phyloP scores from a whole-genome alignment of 2,888 invertebrate genomes.

The Agriopis marginaria region DNA sequence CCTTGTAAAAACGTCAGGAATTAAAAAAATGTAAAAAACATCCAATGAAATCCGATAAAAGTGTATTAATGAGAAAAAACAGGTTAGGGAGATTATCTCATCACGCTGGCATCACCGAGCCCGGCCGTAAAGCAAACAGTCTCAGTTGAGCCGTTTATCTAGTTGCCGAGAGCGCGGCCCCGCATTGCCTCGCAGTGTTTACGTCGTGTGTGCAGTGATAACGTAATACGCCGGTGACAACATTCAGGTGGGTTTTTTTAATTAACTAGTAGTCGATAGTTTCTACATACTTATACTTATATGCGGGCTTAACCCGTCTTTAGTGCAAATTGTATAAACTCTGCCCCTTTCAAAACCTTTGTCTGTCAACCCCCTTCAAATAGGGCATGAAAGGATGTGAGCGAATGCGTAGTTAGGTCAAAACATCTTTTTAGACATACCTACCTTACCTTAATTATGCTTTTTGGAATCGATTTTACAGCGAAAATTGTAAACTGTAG shows the following conservation, averaged over 20 bases:
- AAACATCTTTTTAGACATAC: background rate
- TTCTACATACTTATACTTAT: background rate
- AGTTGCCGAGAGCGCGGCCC: slow-evolving; percentile 53
- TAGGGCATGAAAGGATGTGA: slow-evolving; percentile 12
- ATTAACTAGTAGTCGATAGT: slow-evolving; percentile 18
- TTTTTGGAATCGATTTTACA: background rate
- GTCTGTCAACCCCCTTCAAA: background rate
- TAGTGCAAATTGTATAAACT: background rate
- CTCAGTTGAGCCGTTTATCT: slow-evolving; percentile 59
- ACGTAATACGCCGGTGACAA: slow-evolving; percentile 57
- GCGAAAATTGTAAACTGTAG: background rate
- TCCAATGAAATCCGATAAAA: background rate
- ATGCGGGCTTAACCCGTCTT: background rate
- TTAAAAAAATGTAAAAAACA: too few relatives aligned
- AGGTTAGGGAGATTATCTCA: slow-evolving; percentile 41
- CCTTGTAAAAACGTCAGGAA: too few relatives aligned
- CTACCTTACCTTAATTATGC: background rate
- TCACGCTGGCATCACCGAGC: slow-evolving; percentile 61
- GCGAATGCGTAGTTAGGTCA: slow-evolving; percentile 24
- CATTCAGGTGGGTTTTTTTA: slow-evolving; percentile 30
- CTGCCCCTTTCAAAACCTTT: slow-evolving; percentile 24
- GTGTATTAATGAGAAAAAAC: background rate
- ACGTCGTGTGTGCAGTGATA: slow-evolving; percentile 72
- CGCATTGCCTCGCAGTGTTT: slow-evolving; percentile 55
- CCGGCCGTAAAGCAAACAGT: slow-evolving; percentile 41